phyloP scores from a whole-genome alignment of 1,140 invertebrate species.

The Lordiphosa stackelbergi region DNA sequence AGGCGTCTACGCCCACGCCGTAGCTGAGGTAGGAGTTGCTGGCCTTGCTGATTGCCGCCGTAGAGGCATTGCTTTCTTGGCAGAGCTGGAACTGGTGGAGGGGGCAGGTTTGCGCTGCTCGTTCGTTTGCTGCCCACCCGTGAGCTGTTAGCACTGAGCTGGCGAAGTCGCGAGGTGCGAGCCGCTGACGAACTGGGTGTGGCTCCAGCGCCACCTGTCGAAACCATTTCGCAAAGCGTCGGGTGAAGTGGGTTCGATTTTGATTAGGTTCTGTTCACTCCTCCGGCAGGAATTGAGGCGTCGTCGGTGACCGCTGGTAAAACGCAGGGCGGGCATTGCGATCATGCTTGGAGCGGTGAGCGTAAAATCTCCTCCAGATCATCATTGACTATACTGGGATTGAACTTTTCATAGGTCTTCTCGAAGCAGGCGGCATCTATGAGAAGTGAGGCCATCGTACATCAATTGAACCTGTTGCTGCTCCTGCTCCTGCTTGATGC shows the following conservation, averaged over 20 bases:
- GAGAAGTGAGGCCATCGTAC: slow-evolving; percentile 61
- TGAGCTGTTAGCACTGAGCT: slow-evolving; percentile 36
- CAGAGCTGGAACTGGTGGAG: background rate
- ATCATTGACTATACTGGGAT: slow-evolving; percentile 72
- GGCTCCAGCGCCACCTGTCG: slow-evolving; percentile 22
- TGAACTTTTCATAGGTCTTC: slow-evolving; percentile 65
- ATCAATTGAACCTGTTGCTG: slow-evolving; percentile 51
- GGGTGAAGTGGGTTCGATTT: slow-evolving; percentile 71
- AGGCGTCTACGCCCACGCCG: slow-evolving; percentile 49
- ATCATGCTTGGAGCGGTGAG: slow-evolving; percentile 65
- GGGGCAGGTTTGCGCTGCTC: slow-evolving; percentile 11
- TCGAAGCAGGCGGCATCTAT: slow-evolving; percentile 58
- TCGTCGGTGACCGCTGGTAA: slow-evolving; percentile 65
- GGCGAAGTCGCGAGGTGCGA: slow-evolving; percentile 47
- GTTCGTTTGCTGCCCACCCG: slow-evolving; percentile 29
- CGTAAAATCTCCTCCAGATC: slow-evolving; percentile 75
- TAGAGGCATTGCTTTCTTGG: slow-evolving; percentile 27
- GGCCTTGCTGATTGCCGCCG: slow-evolving; percentile 18
- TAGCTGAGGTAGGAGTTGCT: slow-evolving; percentile 53
- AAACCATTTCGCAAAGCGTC: slow-evolving; percentile 62
- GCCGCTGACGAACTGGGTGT: slow-evolving; percentile 37
- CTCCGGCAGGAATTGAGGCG: slow-evolving; percentile 60
- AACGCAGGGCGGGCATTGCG: slow-evolving; percentile 54
- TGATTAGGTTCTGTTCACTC: slow-evolving; percentile 69
- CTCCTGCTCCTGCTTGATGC: slow-evolving; percentile 70